A percentile compares a stretch with the other conserved stretches of the same genome.
These are phyloP conservation scores for Sitophilus oryzae DNA, from an alignment of 1,140 invertebrate genomes.

Conservation along the genomic window DNA sequence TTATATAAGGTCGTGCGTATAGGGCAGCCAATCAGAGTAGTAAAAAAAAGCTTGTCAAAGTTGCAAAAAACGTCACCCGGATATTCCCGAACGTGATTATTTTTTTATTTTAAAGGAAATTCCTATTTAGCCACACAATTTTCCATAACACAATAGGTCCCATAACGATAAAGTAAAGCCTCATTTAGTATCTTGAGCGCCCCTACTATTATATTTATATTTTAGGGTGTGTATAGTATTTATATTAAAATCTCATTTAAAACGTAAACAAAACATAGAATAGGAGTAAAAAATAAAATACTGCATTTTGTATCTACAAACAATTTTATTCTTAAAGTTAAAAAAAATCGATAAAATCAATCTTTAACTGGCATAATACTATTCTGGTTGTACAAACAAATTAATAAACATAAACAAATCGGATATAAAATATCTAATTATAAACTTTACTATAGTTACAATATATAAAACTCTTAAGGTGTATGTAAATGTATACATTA, in stretches of 20 bases:
- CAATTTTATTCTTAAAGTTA: slow-evolving; percentile 25
- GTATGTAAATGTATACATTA: slow-evolving; percentile 41
- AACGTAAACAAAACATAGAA: not conserved
- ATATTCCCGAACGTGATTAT: too few species aligned
- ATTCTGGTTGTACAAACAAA: slow-evolving; percentile 24
- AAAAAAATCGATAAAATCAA: slow-evolving; percentile 14
- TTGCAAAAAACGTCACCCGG: too few species aligned
- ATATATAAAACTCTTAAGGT: slow-evolving; percentile 42
- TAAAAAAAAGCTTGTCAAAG: too few species aligned
- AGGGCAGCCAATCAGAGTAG: too few species aligned
- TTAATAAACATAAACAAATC: slow-evolving; percentile 30
- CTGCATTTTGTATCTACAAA: slow-evolving; percentile 23
- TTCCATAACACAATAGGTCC: too few species aligned
- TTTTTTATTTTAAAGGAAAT: too few species aligned
- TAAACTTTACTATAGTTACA: slow-evolving; percentile 34
- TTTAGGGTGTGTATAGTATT: not conserved
- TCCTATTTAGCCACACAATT: too few species aligned
- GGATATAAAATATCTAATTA: slow-evolving; percentile 35
- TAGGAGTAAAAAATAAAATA: not conserved
- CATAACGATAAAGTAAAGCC: too few species aligned
- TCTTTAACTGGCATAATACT: slow-evolving; percentile 13
- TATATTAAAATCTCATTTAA: too few species aligned
- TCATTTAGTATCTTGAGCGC: too few species aligned
- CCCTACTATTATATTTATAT: not conserved
- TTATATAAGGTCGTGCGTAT: too few species aligned